A percentile compares a stretch with the other conserved stretches of the same genome.
Evolutionary conservation across 2,797 vertebrate species (phyloP).

Genomic region (Trematomus bernacchii): DNA sequence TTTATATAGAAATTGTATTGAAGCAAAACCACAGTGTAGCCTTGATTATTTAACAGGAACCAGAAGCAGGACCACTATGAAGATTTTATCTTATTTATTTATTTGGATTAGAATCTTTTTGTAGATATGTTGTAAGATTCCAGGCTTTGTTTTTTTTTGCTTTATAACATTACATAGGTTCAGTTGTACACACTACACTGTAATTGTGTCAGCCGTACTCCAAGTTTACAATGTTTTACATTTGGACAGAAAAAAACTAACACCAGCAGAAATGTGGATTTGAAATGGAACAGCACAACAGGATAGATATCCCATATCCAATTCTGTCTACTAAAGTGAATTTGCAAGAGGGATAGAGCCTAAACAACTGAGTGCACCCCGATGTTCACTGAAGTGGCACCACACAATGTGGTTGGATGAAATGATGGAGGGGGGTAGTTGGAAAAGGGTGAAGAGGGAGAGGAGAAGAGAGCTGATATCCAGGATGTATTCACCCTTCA

Average conservation of each 20-base stretch:
- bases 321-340: constrained; percentile 68
- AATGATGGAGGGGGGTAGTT: constrained; percentile 40
- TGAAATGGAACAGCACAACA: constrained; percentile 54
- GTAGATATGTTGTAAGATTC: background rate
- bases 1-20: background rate
- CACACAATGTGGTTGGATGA: constrained; percentile 60
- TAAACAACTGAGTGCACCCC: constrained; percentile 64
- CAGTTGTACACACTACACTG: too few relatives aligned
- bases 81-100: background rate
- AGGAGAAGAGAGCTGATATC: constrained; percentile 53
- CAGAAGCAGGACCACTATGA: background rate
- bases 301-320: constrained; percentile 61
- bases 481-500: constrained; percentile 73
- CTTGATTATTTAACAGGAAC: background rate
- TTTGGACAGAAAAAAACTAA: constrained; percentile 18
- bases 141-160: background rate
- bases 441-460: constrained; percentile 22
- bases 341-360: constrained; percentile 64
- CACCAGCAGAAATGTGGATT: constrained; percentile 29
- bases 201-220: background rate
- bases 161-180: background rate
- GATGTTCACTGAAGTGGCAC: constrained; percentile 71
- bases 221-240: constrained; percentile 20
- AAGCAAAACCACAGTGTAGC: background rate
- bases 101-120: background rate